These are phyloP conservation scores for Hemicentrotus pulcherrimus DNA, from an alignment of 35 echinoderm and acorn worm species.

Conservation along the genomic window DNA sequence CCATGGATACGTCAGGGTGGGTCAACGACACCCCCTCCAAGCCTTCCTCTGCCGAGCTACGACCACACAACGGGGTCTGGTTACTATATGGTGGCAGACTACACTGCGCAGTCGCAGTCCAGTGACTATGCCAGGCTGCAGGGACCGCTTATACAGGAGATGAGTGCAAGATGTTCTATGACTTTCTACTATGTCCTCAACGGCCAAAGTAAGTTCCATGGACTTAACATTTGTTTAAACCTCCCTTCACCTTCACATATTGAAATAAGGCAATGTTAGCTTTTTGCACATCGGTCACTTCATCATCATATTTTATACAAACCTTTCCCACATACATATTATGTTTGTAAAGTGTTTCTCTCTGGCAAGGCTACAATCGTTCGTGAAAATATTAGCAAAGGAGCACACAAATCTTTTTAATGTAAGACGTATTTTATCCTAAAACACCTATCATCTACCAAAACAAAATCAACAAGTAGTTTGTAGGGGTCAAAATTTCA, in stretches of 20 bases:
- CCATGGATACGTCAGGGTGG: slow-evolving; percentile 53
- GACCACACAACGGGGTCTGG: slow-evolving; percentile 32
- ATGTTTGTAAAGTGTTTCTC: too few species aligned
- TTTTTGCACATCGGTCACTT: neutral
- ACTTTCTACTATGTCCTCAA: slow-evolving; percentile 66
- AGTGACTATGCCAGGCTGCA: slow-evolving; percentile 45
- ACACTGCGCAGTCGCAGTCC: neutral
- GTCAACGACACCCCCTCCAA: neutral
- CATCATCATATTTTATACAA: neutral
- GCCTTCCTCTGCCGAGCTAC: neutral
- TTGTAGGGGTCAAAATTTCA: too few species aligned
- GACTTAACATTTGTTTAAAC: too few species aligned
- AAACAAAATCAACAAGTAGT: too few species aligned
- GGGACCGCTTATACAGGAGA: slow-evolving; percentile 57
- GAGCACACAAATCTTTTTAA: too few species aligned
- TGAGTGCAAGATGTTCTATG: slow-evolving; percentile 49
- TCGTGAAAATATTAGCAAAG: too few species aligned
- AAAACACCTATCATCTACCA: too few species aligned
- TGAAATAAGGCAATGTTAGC: neutral
- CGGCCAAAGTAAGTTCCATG: slow-evolving; percentile 57
- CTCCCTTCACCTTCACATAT: too few species aligned
- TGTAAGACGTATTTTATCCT: too few species aligned
- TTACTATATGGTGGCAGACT: slow-evolving; percentile 63
- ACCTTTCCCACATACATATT: too few species aligned
- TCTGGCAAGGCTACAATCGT: too few species aligned